These are phyloP conservation scores for Picathartes gymnocephalus DNA, from an alignment of 2,113 vertebrate species.

Conservation along the genomic window DNA sequence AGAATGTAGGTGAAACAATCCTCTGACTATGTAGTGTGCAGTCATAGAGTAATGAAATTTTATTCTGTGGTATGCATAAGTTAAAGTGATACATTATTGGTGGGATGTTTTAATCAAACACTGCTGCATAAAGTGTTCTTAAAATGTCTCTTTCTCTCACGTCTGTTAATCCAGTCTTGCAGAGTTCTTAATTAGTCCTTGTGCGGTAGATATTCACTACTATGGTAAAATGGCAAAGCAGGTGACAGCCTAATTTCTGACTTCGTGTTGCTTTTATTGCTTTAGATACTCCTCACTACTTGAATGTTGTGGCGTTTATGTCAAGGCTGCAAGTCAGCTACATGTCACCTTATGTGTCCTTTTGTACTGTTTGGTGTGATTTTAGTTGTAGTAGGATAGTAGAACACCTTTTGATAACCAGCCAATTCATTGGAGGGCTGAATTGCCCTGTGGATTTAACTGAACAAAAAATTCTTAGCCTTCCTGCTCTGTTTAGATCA, in stretches of 20 bases:
- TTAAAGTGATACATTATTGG: neutral
- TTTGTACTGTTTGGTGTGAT: neutral
- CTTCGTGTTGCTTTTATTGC: neutral
- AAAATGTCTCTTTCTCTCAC: neutral
- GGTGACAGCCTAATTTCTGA: neutral
- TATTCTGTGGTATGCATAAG: too few species aligned
- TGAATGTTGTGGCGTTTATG: neutral
- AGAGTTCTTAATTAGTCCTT: neutral
- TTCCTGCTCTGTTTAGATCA: neutral
- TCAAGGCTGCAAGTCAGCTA: neutral
- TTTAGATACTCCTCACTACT: neutral
- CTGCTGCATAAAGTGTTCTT: neutral
- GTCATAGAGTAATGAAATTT: too few species aligned
- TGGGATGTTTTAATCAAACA: neutral
- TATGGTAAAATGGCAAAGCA: neutral
- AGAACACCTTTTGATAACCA: neutral
- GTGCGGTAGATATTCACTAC: rapidly evolving
- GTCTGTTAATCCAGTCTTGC: neutral
- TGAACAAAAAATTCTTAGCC: neutral
- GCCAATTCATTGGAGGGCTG: neutral
- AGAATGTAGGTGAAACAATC: neutral
- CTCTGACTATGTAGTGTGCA: neutral
- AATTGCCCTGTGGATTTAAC: neutral
- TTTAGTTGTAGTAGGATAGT: neutral
- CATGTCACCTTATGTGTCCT: rapidly evolving